A percentile compares a stretch with the other conserved stretches of the same genome.
These are phyloP conservation scores for Bembecia ichneumoniformis DNA, from an alignment of 2,888 invertebrate genomes.

Conservation along the genomic window DNA sequence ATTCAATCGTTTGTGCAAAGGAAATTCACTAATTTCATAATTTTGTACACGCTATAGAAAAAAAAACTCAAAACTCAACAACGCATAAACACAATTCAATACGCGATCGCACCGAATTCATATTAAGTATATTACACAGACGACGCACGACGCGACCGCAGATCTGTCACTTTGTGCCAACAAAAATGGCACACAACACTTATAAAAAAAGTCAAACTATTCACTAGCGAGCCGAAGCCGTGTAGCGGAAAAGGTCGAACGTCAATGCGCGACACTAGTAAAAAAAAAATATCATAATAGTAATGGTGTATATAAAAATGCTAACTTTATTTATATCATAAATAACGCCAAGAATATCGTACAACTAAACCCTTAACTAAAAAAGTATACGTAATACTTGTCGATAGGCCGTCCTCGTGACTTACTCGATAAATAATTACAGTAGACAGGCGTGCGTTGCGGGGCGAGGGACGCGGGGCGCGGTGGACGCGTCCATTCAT, in stretches of 20 bases:
- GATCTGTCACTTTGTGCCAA: too few species aligned
- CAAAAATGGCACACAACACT: conserved; percentile 19
- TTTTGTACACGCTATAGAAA: conserved; percentile 46
- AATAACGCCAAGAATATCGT: not conserved
- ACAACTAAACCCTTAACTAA: conserved; percentile 14
- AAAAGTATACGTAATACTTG: conserved; percentile 42
- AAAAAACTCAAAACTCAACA: conserved; percentile 3
- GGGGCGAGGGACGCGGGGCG: not conserved
- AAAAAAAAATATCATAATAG: not conserved
- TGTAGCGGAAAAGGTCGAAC: conserved; percentile 57
- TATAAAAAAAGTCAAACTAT: conserved; percentile 23
- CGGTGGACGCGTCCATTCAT: not conserved
- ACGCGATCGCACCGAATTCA: too few species aligned
- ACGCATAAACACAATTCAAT: conserved; percentile 14
- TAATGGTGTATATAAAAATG: conserved; percentile 39
- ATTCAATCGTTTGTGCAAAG: conserved; percentile 8
- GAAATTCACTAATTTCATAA: conserved; percentile 22
- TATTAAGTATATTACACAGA: conserved; percentile 7
- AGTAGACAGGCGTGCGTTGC: not conserved
- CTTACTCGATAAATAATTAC: conserved; percentile 32
- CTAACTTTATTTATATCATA: conserved; percentile 39
- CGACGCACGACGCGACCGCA: conserved; percentile 5
- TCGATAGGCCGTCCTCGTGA: conserved; percentile 57
- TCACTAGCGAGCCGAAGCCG: conserved; percentile 59
- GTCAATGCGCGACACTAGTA: conserved; percentile 26